phyloP scores from a whole-genome alignment of 37 sponge, comb jelly and placozoan genomes.

The Spongia lamella region DNA sequence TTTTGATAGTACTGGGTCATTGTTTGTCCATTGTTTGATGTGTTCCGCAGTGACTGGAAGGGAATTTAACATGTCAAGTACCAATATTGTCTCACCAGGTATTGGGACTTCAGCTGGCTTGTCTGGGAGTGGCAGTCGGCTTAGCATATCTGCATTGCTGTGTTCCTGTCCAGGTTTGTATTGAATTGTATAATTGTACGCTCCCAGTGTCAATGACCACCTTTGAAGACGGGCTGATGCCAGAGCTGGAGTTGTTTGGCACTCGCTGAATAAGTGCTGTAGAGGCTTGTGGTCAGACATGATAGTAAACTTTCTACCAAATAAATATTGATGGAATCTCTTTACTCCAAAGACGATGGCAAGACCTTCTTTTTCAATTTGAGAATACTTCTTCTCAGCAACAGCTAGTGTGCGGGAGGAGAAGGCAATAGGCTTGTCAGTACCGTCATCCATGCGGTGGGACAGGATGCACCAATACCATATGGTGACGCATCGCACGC shows the following conservation, averaged over 20 bases:
- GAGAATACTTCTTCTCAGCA: constrained; percentile 25
- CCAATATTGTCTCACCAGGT: too few species aligned
- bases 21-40: too few species aligned
- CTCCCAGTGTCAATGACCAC: background rate
- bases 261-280: too few species aligned
- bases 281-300: constrained; percentile 9
- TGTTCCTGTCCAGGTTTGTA: constrained; percentile 2
- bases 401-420: constrained; percentile 20
- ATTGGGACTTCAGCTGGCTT: too few species aligned
- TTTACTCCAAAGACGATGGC: constrained; percentile 8
- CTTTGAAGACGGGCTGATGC: constrained; percentile 1
- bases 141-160: too few species aligned
- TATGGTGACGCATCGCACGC: constrained; percentile 34
- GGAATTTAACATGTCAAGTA: too few species aligned
- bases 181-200: background rate
- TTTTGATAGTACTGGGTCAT: too few species aligned
- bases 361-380: constrained; percentile 35
- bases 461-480: constrained; percentile 28
- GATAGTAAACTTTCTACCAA: background rate
- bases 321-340: constrained; percentile 2
- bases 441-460: constrained; percentile 21
- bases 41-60: too few species aligned
- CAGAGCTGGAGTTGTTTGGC: background rate
- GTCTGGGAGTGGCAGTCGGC: too few species aligned
- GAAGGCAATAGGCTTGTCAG: constrained; percentile 33